A percentile compares a stretch with the other conserved stretches of the same genome.
Evolutionary conservation across 2,797 vertebrate genomes (phyloP).

Genomic region (Sebastes kiyomatsui): DNA sequence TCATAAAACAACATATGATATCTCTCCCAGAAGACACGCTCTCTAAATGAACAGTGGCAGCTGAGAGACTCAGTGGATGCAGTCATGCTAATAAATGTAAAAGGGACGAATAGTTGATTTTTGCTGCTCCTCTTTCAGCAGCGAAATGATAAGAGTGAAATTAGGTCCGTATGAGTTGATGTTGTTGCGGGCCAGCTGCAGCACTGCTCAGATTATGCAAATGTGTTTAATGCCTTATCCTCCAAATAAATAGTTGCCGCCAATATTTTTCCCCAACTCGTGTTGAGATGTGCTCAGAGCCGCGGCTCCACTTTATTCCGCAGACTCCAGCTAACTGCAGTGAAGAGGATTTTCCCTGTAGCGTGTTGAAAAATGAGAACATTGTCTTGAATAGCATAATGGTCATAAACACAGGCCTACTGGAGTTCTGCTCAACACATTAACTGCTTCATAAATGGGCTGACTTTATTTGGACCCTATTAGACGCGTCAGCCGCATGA

Average conservation of each 20-base stretch:
- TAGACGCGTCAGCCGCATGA: slow-evolving; percentile 54
- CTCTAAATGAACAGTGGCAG: slow-evolving; percentile 60
- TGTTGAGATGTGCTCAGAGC: slow-evolving; percentile 44
- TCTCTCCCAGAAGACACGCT: slow-evolving; percentile 55
- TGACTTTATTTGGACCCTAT: slow-evolving; percentile 73
- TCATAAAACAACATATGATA: slow-evolving; percentile 60
- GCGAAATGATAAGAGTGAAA: slow-evolving; percentile 65
- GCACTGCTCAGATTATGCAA: slow-evolving; percentile 72
- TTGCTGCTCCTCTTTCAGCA: slow-evolving; percentile 45
- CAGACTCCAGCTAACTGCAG: slow-evolving; percentile 25
- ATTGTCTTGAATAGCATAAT: slow-evolving; percentile 43
- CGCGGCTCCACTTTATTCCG: slow-evolving; percentile 12
- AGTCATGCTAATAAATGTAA: slow-evolving; percentile 62
- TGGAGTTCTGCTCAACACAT: slow-evolving; percentile 65
- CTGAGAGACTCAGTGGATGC: slow-evolving; percentile 40
- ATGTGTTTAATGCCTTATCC: slow-evolving; percentile 66
- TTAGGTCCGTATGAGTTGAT: slow-evolving; percentile 52
- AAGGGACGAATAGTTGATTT: slow-evolving; percentile 58
- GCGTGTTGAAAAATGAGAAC: slow-evolving; percentile 62
- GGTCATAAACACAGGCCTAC: slow-evolving; percentile 50
- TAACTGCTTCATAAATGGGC: slow-evolving; percentile 72
- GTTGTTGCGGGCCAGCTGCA: slow-evolving; percentile 61
- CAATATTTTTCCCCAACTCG: slow-evolving; percentile 43
- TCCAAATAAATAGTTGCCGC: slow-evolving; percentile 66
- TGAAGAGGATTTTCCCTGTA: slow-evolving; percentile 44